Percentiles rank a stretch among this genome's conserved stretches.
phyloP scores from a whole-genome alignment of 2,797 vertebrate genomes.

The Peromyscus melanophrys region DNA sequence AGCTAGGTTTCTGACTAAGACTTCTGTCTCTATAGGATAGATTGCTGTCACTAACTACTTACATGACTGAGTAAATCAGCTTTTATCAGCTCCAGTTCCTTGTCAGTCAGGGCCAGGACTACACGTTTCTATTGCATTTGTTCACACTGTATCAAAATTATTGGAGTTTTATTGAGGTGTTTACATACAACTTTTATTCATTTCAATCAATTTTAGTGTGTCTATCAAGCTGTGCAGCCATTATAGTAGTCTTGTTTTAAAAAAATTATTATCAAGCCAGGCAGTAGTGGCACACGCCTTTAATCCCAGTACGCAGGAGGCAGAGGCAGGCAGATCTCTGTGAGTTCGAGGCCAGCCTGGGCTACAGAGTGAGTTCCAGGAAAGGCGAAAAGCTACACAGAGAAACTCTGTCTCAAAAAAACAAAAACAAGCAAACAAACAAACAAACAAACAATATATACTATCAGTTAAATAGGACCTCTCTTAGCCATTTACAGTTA shows the following conservation, averaged over 20 bases:
- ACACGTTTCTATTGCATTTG: conserved; percentile 49
- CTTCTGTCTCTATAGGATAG: conserved; percentile 26
- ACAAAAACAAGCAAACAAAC: too few species aligned
- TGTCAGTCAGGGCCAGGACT: not conserved
- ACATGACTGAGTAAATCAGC: not conserved
- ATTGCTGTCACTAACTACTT: conserved; percentile 40
- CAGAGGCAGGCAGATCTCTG: too few species aligned
- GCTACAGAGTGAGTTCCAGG: too few species aligned
- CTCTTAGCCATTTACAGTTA: not conserved
- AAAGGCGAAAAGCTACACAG: too few species aligned
- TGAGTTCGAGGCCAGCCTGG: too few species aligned
- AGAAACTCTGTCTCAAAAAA: too few species aligned
- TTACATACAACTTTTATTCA: conserved; percentile 29
- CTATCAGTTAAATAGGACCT: not conserved
- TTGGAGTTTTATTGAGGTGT: not conserved
- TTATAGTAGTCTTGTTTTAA: conserved; percentile 35
- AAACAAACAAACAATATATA: too few species aligned
- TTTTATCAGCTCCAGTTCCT: conserved; percentile 57
- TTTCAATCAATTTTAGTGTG: conserved; percentile 43
- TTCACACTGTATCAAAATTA: conserved; percentile 26
- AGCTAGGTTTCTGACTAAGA: conserved; percentile 39
- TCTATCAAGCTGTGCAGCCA: not conserved
- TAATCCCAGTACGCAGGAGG: too few species aligned
- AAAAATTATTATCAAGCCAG: not conserved
- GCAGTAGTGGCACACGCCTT: too few species aligned